Conservation (phyloP, 2,797 vertebrate genomes). For the Pantherophis alleghaniensis region DNA sequence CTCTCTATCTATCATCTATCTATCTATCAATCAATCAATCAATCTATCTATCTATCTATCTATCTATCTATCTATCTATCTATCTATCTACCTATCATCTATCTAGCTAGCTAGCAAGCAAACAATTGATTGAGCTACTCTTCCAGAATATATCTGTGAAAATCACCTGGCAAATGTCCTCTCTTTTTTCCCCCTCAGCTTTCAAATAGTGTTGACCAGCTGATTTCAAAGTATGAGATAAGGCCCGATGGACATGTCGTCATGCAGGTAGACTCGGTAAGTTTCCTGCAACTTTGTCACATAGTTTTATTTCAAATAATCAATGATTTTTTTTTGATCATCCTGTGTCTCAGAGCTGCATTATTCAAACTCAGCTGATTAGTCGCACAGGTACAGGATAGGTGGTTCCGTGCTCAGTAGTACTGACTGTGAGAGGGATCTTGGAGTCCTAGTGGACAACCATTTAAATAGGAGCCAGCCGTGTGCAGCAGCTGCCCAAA, state of each 20-base stretch:
- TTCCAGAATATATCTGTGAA: background rate
- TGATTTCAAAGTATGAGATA: conserved; percentile 80
- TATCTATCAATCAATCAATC: too few relatives aligned
- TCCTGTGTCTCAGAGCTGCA: too few relatives aligned
- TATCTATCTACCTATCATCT: too few relatives aligned
- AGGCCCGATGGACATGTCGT: conserved; percentile 74
- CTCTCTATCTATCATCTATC: too few relatives aligned
- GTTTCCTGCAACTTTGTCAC: conserved; percentile 8
- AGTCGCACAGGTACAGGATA: background rate
- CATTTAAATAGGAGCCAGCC: too few relatives aligned
- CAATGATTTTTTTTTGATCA: background rate
- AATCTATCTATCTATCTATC: too few relatives aligned
- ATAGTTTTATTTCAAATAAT: background rate
- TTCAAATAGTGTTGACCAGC: conserved; percentile 71
- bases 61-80: too few relatives aligned
- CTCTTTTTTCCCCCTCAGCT: conserved; percentile 71
- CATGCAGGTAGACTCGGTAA: conserved; percentile 79
- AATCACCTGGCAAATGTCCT: background rate
- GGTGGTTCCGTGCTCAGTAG: too few relatives aligned
- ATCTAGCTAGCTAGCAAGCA: background rate
- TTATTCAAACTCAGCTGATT: background rate
- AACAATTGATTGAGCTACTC: background rate
- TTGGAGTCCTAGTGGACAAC: too few relatives aligned
- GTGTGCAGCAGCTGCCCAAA: too few relatives aligned
- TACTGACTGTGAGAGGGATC: too few relatives aligned